Evolutionary conservation across 2,113 vertebrate species (phyloP).

Genomic region (Tachycineta bicolor): DNA sequence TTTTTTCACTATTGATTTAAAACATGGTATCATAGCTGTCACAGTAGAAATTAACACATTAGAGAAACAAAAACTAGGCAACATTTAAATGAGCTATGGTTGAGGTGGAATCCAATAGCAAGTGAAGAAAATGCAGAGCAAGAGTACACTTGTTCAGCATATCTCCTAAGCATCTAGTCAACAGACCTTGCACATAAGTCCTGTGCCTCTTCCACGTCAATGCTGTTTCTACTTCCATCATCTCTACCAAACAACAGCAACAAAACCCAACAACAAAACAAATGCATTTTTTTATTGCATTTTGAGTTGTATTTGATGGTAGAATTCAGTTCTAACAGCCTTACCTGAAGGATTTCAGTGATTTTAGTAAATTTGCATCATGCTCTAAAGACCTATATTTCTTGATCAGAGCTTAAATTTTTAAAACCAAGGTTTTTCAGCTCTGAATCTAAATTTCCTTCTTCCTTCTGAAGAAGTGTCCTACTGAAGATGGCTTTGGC

Average conservation of each 20-base stretch:
- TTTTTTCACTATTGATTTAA: neutral
- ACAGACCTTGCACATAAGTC: neutral
- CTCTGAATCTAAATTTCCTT: neutral
- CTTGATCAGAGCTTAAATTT: neutral
- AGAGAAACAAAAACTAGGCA: neutral
- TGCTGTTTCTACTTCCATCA: neutral
- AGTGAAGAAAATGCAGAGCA: neutral
- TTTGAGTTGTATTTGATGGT: neutral
- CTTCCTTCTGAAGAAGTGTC: neutral
- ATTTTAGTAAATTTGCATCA: neutral
- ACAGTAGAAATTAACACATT: neutral
- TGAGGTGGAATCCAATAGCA: neutral
- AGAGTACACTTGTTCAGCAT: neutral
- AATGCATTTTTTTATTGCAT: neutral
- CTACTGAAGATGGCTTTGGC: neutral
- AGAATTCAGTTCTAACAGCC: neutral
- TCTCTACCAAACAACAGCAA: neutral
- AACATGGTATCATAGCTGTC: neutral
- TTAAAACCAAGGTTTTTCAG: neutral
- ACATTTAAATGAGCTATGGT: neutral
- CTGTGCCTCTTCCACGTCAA: neutral
- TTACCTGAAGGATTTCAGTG: neutral
- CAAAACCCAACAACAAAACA: too few species aligned
- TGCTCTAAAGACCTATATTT: neutral
- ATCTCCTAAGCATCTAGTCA: neutral